A percentile compares a stretch with the other conserved stretches of the same genome.
Evolutionary conservation across 2,113 vertebrate species (phyloP).

Genomic region (Pleuronectes platessa): DNA sequence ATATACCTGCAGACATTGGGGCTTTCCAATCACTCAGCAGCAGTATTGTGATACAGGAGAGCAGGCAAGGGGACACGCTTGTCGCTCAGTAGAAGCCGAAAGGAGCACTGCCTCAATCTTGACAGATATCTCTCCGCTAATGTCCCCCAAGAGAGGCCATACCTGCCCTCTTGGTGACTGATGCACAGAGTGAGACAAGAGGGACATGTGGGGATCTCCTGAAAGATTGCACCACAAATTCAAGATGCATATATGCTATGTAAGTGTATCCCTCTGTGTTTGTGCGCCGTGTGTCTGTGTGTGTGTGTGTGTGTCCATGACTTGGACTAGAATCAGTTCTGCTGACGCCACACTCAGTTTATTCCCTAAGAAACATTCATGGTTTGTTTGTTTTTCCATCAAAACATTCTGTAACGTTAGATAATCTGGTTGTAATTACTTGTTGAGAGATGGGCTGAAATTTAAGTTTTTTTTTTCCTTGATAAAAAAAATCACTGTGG

Average conservation of each 20-base stretch:
- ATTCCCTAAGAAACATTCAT: slow-evolving; percentile 17
- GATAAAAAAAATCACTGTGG: not conserved
- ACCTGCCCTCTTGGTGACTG: slow-evolving; percentile 53
- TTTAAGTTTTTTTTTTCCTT: slow-evolving; percentile 9
- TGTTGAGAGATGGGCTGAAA: not conserved
- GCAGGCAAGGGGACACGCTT: slow-evolving; percentile 64
- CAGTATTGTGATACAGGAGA: slow-evolving; percentile 65
- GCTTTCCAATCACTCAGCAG: slow-evolving; percentile 71
- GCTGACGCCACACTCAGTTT: slow-evolving; percentile 7
- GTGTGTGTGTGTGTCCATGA: not conserved
- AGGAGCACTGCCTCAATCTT: slow-evolving; percentile 61
- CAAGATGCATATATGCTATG: slow-evolving; percentile 12
- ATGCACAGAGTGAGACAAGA: slow-evolving; percentile 46
- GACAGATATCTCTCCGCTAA: slow-evolving; percentile 71
- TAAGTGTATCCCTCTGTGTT: slow-evolving; percentile 10
- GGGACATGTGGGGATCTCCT: slow-evolving; percentile 9
- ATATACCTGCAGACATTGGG: slow-evolving; percentile 70
- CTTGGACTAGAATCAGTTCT: slow-evolving; percentile 6
- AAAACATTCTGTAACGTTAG: slow-evolving; percentile 9
- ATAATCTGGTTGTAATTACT: slow-evolving; percentile 16
- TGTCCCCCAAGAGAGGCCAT: slow-evolving; percentile 61
- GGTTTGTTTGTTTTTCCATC: slow-evolving; percentile 18
- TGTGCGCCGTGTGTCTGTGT: not conserved
- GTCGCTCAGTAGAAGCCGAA: slow-evolving; percentile 69
- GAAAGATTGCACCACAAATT: slow-evolving; percentile 34